Base-by-base conservation (phyloP, 2,888 invertebrate genomes). In the Trichacis sp. region DNA sequence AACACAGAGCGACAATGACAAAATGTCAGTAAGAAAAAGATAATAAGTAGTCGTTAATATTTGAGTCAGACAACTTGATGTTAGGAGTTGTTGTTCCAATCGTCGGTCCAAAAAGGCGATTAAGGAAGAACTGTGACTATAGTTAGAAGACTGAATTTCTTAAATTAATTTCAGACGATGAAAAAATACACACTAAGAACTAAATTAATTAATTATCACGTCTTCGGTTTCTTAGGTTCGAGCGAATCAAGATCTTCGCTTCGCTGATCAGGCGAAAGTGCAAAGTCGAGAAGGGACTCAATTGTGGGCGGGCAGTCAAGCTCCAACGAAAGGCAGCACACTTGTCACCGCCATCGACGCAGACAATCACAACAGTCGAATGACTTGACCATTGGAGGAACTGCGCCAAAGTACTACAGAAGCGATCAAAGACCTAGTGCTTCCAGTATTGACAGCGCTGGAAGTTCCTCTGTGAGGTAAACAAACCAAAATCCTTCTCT, bases 251-350 rank as follows among this genome's bases (percentile, higher is more conserved):
- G 85, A 73, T 80, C 81, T 19, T 87, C 87, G 1, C 86, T 91
- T 14, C 86, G 91, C 50, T 91, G 89, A 38, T 91, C 91, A 1
- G 88, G 91, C 0, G 92, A 92, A 69, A 91, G 90, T 73, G 90
- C 90, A 30, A 87, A 89, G 70, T 89, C 91, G 42, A 87, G 93
- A 29, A 87, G 92, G 43, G 93, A 93, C 77, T 93, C 93, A 5
- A 74, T 81, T 17, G 71, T 75, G 42, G 78, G 77, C 17, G 76
- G 72, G 24, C 79, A 79, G 51, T 63, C 76, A 9, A 77, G 76
- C 55, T 68, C 77, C 0, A 72, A 73, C 3, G 83, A 84, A 42
- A 72, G 82, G 50, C 79, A 79, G 51, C 84, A 84, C 57, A 80
- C 69, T 33, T 84, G 84, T 64, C 72, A 81, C 50, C 82, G 81